Percentiles rank a stretch among this genome's conserved stretches.
Evolutionary conservation across 2,113 vertebrate genomes (phyloP).

Genomic region (Greenwoodochromis staneri): DNA sequence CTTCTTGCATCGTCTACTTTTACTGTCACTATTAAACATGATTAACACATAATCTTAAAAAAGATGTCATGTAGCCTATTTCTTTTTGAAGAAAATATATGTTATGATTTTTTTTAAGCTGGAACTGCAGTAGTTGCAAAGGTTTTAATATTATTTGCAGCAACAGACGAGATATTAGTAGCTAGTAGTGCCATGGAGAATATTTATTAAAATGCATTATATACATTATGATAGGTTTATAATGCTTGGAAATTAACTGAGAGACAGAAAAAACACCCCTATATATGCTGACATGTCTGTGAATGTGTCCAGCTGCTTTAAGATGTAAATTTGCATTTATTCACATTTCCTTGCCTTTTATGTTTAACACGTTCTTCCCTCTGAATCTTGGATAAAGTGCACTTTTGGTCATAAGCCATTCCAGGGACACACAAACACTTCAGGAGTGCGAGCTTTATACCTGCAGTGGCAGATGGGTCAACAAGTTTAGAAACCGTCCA

Average conservation of each 20-base stretch:
- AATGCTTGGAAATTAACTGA: not conserved
- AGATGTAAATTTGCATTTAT: not conserved
- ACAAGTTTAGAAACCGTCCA: slow-evolving; percentile 34
- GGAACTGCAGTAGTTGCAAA: not conserved
- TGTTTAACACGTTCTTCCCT: not conserved
- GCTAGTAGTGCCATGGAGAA: not conserved
- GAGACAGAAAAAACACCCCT: not conserved
- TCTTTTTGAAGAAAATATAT: not conserved
- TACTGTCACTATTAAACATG: not conserved
- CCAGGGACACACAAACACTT: not conserved
- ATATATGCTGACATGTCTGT: not conserved
- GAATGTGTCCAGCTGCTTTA: not conserved
- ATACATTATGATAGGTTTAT: not conserved
- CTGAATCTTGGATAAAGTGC: not conserved
- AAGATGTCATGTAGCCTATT: not conserved
- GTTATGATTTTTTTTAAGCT: not conserved
- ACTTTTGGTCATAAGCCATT: not conserved
- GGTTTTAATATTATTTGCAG: not conserved
- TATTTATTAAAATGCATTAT: not conserved
- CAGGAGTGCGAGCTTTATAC: not conserved
- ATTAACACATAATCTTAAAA: not conserved
- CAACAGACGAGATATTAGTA: not conserved
- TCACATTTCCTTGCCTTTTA: not conserved
- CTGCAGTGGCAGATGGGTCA: not conserved
- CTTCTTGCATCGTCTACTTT: not conserved